Evolutionary conservation across 37 sponge, comb jelly and placozoan genomes (phyloP), one percentile per base, ranked within the genome.

Genomic region (Cladorhizidae sp.): DNA sequence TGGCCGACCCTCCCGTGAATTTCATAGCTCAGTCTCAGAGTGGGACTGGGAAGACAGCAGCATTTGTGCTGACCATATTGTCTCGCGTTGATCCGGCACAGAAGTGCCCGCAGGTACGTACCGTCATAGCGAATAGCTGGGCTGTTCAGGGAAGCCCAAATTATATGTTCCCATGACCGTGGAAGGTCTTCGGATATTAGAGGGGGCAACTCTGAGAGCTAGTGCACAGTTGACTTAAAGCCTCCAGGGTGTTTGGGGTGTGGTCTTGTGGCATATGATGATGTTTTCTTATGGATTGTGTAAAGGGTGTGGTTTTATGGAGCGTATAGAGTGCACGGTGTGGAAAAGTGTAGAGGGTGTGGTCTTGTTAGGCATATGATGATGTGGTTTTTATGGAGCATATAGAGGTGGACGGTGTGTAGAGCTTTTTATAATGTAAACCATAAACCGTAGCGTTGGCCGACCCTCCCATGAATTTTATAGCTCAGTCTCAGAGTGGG

Each of bases 21-120:
- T 77, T 98, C 58, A 98, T 98, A 38, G 98, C 98, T 17, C 98
- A 98, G 63, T 90, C 92, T 40, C 96, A 95, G 80, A 93, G 93
- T 83, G 98, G 98, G 7, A 98, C 96, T 29, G 98, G 98, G 12
- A 98, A 98, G 76, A 98, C 98, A 25, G 98, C 96, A 29, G 98
- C 98, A 11, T 98, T 98, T 73, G 96, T 93, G 14, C 86, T 98
- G 56, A 82, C 94, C 2, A 90, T 93, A 85, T 58, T 98, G 0
- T 87, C 76, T n/a, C 72, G 94, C 32, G 88, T 98, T 28, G 88
- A 98, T 42, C 76, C 84, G 18, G 43, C 79, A 8, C 65, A 88
- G 57, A 69, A 74, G 1, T 82, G 87, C 51, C 98, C 98, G 1
- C 98, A 97, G 87, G 96, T 88, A 78, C 25, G 43, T 17, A 54